phyloP scores from a whole-genome alignment of 2,888 invertebrate genomes.

The Dinocampus coccinellae region DNA sequence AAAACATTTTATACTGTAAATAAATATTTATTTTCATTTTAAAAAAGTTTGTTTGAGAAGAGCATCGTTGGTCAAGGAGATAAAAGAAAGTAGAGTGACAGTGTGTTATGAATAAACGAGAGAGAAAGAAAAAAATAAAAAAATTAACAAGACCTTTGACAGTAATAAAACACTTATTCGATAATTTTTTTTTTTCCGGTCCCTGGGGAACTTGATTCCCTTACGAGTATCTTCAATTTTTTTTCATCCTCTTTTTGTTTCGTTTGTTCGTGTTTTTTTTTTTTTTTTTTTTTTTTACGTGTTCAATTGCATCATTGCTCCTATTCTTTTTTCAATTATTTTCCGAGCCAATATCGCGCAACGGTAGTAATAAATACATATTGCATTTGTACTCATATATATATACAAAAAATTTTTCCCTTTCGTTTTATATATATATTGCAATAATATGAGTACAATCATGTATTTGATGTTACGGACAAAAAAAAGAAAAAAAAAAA shows the following conservation, averaged over 20 bases:
- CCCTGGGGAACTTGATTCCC: constrained; percentile 25
- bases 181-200: constrained; percentile 49
- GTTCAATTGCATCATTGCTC: background rate
- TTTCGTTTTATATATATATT: background rate
- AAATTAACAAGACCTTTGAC: constrained; percentile 37
- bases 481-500: too few relatives aligned
- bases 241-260: constrained; percentile 26
- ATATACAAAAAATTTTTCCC: too few relatives aligned
- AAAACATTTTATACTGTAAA: background rate
- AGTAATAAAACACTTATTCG: constrained; percentile 53
- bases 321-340: background rate
- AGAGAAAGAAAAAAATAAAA: constrained; percentile 43
- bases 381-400: too few relatives aligned
- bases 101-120: constrained; percentile 41
- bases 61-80: background rate
- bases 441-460: background rate
- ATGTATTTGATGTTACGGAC: background rate
- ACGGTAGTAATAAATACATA: background rate
- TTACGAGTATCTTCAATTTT: constrained; percentile 24
- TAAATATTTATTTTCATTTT: constrained; percentile 1
- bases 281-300: background rate
- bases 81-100: constrained; percentile 24
- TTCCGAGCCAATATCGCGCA: background rate
- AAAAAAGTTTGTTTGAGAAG: background rate
- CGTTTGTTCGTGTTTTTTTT: background rate